Base-by-base conservation (phyloP, 2,797 vertebrate genomes). In the Sebastes steindachneri region DNA sequence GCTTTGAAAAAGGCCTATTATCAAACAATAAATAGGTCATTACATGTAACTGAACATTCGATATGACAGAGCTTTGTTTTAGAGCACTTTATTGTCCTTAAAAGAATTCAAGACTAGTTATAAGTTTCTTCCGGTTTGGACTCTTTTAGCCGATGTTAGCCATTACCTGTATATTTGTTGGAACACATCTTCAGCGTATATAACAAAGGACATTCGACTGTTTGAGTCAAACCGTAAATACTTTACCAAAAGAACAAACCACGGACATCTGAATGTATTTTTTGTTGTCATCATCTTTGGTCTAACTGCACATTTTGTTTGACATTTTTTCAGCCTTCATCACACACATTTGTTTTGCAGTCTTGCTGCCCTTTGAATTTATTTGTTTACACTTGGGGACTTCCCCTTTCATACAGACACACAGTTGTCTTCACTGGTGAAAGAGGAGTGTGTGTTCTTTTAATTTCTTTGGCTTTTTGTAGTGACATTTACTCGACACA, bases 301-400 rank as follows among this genome's bases (percentile, higher is more conserved):
- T 73, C 11, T 5, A 62, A 68, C 37, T 73, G 3, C 12, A n/a
- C 14, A 54, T 26, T 19, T 17, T 17, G 31, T 70, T 51, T 51
- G n/a, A 63, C 21, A 41, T 68, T 45, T 62, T 33, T 68, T n/a
- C 21, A 1, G 26, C 9, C 35, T 53, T 54, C 29, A 17, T 77
- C 12, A 19, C 72, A 17, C 37, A 29, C 21, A 37, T 71, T 31
- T 37, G 57, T 84, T 68, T 70, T 83, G 19, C 28, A 15, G 35
- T 55, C 37, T 31, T 54, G 35, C 54, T 14, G 33, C 53, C 37
- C 67, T 58, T 14, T 26, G 21, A 48, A 28, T 55, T 69, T 79
- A 73, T 82, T 82, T 87, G 59, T 91, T 85, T 85, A 83, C 57
- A 59, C 60, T 70, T 60, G 55, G 55, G 63, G 60, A 83, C 73